Evolutionary conservation across 1,140 invertebrate genomes (phyloP).

Genomic region (Drosophila nigrodunni): DNA sequence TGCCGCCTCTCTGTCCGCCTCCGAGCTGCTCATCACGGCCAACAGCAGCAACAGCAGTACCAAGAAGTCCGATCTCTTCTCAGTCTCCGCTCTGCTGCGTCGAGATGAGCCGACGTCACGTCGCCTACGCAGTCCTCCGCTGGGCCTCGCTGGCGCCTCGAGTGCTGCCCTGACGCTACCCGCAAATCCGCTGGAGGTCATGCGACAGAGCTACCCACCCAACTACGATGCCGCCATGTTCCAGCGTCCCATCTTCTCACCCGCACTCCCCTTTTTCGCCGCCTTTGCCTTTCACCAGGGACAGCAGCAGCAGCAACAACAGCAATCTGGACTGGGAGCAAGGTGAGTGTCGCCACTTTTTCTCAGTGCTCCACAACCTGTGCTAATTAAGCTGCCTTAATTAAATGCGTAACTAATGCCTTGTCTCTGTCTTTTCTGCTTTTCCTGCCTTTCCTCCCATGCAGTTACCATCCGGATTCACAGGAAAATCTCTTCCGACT

Average conservation of each 20-base stretch:
- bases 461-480: constrained; percentile 81
- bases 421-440: not conserved
- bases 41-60: constrained; percentile 68
- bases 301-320: constrained; percentile 67
- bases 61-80: constrained; percentile 91
- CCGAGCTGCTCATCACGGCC: constrained; percentile 64
- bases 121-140: constrained; percentile 86
- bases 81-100: constrained; percentile 90
- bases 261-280: constrained; percentile 80
- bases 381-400: constrained; percentile 67
- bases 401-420: constrained; percentile 57
- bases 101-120: constrained; percentile 90
- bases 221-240: constrained; percentile 81
- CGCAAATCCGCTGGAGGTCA: constrained; percentile 85
- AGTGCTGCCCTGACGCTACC: constrained; percentile 67
- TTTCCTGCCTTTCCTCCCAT: not conserved
- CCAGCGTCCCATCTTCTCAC: constrained; percentile 80
- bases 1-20: constrained; percentile 56
- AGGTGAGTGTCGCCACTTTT: constrained; percentile 51
- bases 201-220: constrained; percentile 73
- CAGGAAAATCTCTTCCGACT: constrained; percentile 84
- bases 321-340: constrained; percentile 54
- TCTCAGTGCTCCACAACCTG: constrained; percentile 24
- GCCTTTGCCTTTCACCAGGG: constrained; percentile 84
- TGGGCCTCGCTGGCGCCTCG: constrained; percentile 73